These are phyloP conservation scores for Thinocorus orbignyianus DNA, from an alignment of 2,113 vertebrate genomes.

Conservation along the genomic window DNA sequence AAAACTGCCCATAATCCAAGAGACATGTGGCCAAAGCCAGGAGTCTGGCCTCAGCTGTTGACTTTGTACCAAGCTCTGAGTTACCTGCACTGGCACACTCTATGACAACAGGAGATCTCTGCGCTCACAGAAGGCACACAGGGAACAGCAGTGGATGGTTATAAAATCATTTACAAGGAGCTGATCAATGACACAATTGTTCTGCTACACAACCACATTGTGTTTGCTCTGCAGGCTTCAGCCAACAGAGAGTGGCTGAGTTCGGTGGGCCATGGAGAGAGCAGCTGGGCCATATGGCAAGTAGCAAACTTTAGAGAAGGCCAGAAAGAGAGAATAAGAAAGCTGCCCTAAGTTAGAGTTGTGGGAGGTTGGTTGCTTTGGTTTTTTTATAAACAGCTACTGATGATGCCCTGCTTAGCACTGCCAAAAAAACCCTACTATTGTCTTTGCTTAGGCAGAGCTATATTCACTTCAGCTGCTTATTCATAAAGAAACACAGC, in stretches of 20 bases:
- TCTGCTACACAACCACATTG: fast-evolving
- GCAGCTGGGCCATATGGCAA: neutral
- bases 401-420: neutral
- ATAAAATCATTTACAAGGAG: neutral
- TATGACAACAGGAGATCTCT: neutral
- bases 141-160: neutral
- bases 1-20: neutral
- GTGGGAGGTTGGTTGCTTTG: neutral
- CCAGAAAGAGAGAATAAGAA: neutral
- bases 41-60: neutral
- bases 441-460: neutral
- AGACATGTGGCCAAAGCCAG: neutral
- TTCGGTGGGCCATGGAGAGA: neutral
- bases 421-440: neutral
- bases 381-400: neutral
- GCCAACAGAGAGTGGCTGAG: neutral
- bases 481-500: neutral
- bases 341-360: neutral
- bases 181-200: neutral
- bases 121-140: fast-evolving
- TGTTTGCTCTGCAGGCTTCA: neutral
- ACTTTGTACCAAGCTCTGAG: neutral
- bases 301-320: neutral
- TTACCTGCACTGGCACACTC: no score
- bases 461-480: neutral